phyloP scores from a whole-genome alignment of 2,113 vertebrate species.

The Dunckerocampus dactyliophorus region DNA sequence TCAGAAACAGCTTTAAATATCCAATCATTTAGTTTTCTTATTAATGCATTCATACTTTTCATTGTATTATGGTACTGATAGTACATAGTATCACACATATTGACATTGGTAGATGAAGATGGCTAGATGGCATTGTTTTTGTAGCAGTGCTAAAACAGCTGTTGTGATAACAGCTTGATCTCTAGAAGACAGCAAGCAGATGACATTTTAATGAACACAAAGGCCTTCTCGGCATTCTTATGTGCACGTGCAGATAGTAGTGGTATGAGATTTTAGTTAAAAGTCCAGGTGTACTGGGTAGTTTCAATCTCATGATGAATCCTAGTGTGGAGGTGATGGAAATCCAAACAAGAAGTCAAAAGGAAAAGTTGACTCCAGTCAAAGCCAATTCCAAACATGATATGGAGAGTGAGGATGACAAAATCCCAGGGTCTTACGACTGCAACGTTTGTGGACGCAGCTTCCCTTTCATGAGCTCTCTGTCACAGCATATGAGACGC shows the following conservation, averaged over 20 bases:
- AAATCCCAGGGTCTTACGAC: slow-evolving; percentile 71
- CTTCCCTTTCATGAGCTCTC: slow-evolving; percentile 93
- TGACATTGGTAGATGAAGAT: slow-evolving; percentile 38
- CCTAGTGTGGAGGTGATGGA: slow-evolving; percentile 63
- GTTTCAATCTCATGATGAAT: slow-evolving; percentile 69
- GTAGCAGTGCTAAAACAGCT: slow-evolving; percentile 37
- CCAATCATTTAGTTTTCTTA: not conserved
- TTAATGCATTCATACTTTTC: not conserved
- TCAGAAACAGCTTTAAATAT: not conserved
- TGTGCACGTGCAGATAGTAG: slow-evolving; percentile 65
- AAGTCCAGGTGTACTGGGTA: slow-evolving; percentile 20
- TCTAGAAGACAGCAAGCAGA: slow-evolving; percentile 38
- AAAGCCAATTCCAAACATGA: slow-evolving; percentile 52
- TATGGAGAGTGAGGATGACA: slow-evolving; percentile 71
- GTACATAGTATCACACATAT: not conserved
- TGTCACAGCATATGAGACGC: slow-evolving; percentile 94
- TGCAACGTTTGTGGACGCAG: slow-evolving; percentile 90
- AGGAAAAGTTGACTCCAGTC: slow-evolving; percentile 57
- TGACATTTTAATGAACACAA: slow-evolving; percentile 27
- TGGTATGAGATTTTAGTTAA: slow-evolving; percentile 27
- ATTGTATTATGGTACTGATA: not conserved
- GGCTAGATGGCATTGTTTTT: slow-evolving; percentile 31
- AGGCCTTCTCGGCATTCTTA: slow-evolving; percentile 43
- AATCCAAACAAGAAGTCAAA: slow-evolving; percentile 44
- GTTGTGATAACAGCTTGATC: slow-evolving; percentile 36